Conservation (phyloP, 2,113 vertebrate species). For the Mungos mungo region DNA sequence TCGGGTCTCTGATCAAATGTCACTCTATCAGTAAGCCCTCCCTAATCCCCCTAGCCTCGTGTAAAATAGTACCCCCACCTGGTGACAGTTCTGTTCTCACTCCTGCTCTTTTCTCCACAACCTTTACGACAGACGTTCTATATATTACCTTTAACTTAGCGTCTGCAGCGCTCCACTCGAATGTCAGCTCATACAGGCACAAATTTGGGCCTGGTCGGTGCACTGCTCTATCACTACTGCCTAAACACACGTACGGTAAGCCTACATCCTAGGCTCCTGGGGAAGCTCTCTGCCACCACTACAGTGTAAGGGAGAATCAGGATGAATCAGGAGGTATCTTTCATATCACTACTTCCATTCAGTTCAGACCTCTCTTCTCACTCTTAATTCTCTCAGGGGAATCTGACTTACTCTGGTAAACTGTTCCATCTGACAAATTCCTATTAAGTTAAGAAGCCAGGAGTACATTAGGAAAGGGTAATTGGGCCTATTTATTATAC, state of each 20-base stretch:
- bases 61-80: not conserved
- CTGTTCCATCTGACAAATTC: not conserved
- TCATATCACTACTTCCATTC: not conserved
- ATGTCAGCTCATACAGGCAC: not conserved
- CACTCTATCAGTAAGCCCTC: not conserved
- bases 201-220: not conserved
- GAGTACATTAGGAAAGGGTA: not conserved
- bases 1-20: not conserved
- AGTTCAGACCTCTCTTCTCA: constrained; percentile 1
- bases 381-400: not conserved
- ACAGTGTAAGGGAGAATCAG: not conserved
- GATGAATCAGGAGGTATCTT: not conserved
- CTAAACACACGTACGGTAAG: not conserved
- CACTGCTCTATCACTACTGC: not conserved
- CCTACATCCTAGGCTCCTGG: not conserved
- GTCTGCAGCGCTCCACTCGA: not conserved
- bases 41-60: not conserved
- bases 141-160: not conserved
- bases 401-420: not conserved
- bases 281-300: not conserved
- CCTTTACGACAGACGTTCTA: not conserved
- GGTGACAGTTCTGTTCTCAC: not conserved
- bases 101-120: not conserved
- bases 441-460: not conserved
- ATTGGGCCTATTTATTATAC: not conserved